phyloP scores from a whole-genome alignment of 2,888 invertebrate species.

The Tenthredo mesomela region DNA sequence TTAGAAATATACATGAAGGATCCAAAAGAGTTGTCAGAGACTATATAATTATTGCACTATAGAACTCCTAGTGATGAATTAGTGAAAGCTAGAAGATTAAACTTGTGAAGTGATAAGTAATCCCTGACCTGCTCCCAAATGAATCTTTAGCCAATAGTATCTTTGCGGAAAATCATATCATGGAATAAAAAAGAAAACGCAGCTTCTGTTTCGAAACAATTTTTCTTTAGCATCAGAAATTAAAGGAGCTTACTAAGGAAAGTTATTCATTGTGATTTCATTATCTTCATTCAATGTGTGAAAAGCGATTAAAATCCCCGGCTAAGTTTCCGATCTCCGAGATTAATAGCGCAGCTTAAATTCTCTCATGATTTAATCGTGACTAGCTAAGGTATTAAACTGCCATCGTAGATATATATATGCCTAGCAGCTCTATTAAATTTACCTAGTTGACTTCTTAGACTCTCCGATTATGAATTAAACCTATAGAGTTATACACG shows the following conservation, averaged over 20 bases:
- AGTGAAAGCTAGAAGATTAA: not conserved
- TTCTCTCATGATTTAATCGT: conserved; percentile 25
- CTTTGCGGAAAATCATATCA: not conserved
- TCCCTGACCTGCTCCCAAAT: conserved; percentile 5
- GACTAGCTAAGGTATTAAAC: conserved; percentile 14
- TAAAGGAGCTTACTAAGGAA: not conserved
- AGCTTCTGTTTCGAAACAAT: not conserved
- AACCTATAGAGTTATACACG: conserved; percentile 7
- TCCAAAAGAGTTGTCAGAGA: not conserved
- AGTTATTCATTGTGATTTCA: not conserved
- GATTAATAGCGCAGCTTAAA: conserved; percentile 13
- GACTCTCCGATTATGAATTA: conserved; percentile 40
- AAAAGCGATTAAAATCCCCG: conserved; percentile 3
- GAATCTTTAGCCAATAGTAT: not conserved
- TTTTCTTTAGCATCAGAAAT: not conserved
- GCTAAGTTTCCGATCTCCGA: not conserved
- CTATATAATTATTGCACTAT: not conserved
- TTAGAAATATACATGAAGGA: not conserved
- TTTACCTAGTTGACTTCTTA: conserved; percentile 33
- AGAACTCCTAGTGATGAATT: not conserved
- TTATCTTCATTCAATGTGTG: not conserved
- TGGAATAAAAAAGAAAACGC: not conserved
- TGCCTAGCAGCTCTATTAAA: conserved; percentile 18
- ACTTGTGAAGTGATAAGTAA: not conserved
- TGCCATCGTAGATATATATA: not conserved